A percentile compares a stretch with the other conserved stretches of the same genome.
phyloP scores from a whole-genome alignment of 92 coral and sea anemone species.

The Umimayanthus kanabou region DNA sequence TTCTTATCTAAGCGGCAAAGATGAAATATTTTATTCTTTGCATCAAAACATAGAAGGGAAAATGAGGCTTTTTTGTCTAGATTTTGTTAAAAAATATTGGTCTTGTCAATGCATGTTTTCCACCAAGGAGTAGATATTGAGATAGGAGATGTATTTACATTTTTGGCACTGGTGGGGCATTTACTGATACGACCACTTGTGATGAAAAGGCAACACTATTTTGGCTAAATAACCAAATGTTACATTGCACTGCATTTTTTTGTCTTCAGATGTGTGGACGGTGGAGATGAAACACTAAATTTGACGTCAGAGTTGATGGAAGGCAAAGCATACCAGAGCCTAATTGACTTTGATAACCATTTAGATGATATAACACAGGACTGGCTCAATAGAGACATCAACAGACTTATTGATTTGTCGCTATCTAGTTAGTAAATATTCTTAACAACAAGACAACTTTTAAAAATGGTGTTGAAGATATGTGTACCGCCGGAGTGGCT shows the following conservation, averaged over 20 bases:
- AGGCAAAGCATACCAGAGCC: constrained; percentile 97
- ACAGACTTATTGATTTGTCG: constrained; percentile 83
- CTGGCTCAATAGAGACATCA: constrained; percentile 95
- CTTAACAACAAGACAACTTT: neutral
- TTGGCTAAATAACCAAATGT: neutral
- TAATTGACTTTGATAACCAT: constrained; percentile 97
- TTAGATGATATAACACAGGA: constrained; percentile 92
- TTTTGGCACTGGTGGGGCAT: no score
- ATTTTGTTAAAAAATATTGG: no score
- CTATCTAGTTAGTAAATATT: constrained; percentile 22
- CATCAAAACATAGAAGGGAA: no score
- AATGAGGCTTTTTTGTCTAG: no score
- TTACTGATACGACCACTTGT: no score
- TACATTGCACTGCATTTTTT: constrained; percentile 1
- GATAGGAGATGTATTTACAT: no score
- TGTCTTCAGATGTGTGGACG: constrained; percentile 75
- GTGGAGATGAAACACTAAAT: constrained; percentile 89
- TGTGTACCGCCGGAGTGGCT: neutral
- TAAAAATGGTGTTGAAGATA: no score
- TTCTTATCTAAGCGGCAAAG: no score
- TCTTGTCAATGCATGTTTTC: no score
- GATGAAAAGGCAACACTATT: neutral
- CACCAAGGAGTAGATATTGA: no score
- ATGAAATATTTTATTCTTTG: no score
- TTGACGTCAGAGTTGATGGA: constrained; percentile 88